Percentiles rank a stretch among this genome's conserved stretches.
Evolutionary conservation across 2,888 invertebrate species (phyloP).

Genomic region (Limnephilus lunatus): DNA sequence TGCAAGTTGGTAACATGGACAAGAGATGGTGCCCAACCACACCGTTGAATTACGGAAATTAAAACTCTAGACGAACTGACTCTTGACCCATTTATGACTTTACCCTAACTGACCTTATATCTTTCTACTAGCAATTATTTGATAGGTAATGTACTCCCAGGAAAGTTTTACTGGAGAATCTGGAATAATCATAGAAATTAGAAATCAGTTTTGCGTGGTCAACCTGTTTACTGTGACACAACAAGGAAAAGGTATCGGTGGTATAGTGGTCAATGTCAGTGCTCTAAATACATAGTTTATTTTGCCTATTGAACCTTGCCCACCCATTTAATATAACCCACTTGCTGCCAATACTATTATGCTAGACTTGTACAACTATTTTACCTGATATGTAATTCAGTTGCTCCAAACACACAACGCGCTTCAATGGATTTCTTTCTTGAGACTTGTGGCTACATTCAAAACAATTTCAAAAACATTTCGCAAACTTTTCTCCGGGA

Average conservation of each 20-base stretch:
- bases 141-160: no score
- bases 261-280: not conserved
- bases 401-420: not conserved
- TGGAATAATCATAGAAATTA: not conserved
- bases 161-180: not conserved
- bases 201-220: not conserved
- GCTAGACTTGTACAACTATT: not conserved
- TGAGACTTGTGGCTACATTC: not conserved
- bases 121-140: not conserved
- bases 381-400: not conserved
- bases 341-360: not conserved
- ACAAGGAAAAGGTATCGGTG: not conserved
- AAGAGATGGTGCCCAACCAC: no score
- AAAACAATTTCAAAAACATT: conserved; percentile 5
- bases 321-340: not conserved
- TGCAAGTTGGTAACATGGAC: no score
- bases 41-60: no score
- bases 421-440: conserved; percentile 16
- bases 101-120: no score
- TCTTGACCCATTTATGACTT: no score
- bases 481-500: conserved; percentile 15
- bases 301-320: not conserved
- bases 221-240: not conserved
- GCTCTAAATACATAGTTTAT: not conserved
- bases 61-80: no score